Conservation (phyloP, 1,140 invertebrate species). For the Bombus superbus region DNA sequence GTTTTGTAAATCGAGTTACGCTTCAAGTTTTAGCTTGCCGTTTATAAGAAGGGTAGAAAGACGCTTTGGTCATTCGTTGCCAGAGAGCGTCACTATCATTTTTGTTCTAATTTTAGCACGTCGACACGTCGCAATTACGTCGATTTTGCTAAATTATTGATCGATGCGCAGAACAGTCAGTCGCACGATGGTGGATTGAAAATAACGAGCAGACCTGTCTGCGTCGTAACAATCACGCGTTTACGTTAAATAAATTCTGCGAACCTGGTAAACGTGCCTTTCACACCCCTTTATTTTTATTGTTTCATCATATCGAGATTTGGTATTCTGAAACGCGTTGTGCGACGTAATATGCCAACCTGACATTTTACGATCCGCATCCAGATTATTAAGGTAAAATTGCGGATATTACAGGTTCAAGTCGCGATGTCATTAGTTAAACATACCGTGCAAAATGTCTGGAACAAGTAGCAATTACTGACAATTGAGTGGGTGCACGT, state of each 20-base stretch:
- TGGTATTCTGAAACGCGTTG: too few species aligned
- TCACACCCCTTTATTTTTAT: background rate
- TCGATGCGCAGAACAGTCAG: slow-evolving; percentile 38
- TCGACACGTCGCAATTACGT: slow-evolving; percentile 26
- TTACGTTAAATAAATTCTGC: slow-evolving; percentile 12
- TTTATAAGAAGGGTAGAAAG: background rate
- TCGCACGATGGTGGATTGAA: slow-evolving; percentile 7
- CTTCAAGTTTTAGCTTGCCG: background rate
- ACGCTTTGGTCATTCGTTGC: background rate
- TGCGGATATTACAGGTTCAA: background rate
- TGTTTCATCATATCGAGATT: background rate
- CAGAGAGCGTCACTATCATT: background rate
- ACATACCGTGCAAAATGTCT: slow-evolving; percentile 6
- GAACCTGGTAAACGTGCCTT: background rate
- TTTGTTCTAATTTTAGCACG: slow-evolving; percentile 33
- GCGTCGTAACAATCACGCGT: slow-evolving; percentile 13
- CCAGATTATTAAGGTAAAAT: background rate
- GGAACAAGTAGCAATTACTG: slow-evolving; percentile 23
- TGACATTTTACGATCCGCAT: background rate
- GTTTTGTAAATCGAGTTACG: slow-evolving; percentile 14
- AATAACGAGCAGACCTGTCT: slow-evolving; percentile 34
- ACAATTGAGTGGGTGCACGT: slow-evolving; percentile 24
- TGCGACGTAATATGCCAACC: background rate
- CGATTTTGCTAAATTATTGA: slow-evolving; percentile 50
- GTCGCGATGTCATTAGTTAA: background rate